Conservation (phyloP, 2,797 vertebrate genomes). For the Tinamus major region DNA sequence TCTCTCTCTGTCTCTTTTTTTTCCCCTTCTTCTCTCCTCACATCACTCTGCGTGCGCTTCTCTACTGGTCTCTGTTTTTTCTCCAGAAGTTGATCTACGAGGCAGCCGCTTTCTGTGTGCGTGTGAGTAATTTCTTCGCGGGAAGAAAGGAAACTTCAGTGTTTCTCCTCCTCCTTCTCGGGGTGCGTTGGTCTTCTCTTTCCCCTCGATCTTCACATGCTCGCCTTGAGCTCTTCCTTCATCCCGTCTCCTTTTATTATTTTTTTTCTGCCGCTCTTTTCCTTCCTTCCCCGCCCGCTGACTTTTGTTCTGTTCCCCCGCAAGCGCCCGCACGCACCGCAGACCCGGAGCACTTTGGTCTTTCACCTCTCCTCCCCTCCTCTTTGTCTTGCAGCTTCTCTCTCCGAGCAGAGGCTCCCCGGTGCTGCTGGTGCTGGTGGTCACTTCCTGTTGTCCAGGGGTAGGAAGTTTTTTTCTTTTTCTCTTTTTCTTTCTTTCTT, state of each 20-base stretch:
- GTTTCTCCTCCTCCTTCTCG: background rate
- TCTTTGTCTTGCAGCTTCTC: conserved; percentile 72
- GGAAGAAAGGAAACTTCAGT: conserved; percentile 67
- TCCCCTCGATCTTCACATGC: conserved; percentile 29
- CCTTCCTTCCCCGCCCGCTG: conserved; percentile 48
- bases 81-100: conserved; percentile 43
- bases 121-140: conserved; percentile 26
- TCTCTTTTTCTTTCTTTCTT: background rate
- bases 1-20: background rate
- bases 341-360: conserved; percentile 60
- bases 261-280: conserved; percentile 25
- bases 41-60: conserved; percentile 15
- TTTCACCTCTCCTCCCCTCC: conserved; percentile 69
- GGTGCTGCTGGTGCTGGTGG: conserved; percentile 50
- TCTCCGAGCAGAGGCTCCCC: conserved; percentile 63
- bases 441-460: conserved; percentile 68
- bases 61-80: background rate
- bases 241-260: conserved; percentile 48
- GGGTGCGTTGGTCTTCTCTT: background rate
- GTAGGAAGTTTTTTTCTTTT: conserved; percentile 55
- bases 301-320: conserved; percentile 63
- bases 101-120: conserved; percentile 14
- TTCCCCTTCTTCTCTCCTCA: background rate
- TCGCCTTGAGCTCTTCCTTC: conserved; percentile 20
- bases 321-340: conserved; percentile 34